Percentiles rank a stretch among this genome's conserved stretches.
Evolutionary conservation across 2,888 invertebrate species (phyloP).

Genomic region (Limulus polyphemus): DNA sequence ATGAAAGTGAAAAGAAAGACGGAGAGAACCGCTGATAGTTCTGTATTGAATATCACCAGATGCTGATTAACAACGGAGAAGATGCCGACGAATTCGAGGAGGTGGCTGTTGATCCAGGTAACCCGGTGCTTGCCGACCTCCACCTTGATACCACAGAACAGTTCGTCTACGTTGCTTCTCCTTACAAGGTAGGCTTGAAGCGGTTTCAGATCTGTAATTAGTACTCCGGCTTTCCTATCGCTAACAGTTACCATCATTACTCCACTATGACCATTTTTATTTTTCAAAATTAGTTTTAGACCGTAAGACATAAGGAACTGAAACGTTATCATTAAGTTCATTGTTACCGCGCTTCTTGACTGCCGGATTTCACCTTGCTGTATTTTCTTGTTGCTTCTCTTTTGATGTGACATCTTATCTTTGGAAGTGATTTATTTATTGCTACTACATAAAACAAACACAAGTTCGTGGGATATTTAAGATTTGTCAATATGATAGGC

Average conservation of each 20-base stretch:
- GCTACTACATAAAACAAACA: too few species aligned
- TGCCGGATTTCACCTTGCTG: too few species aligned
- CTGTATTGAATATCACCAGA: slow-evolving; percentile 37
- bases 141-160: slow-evolving; percentile 69
- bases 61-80: slow-evolving; percentile 52
- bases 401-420: too few species aligned
- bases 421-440: too few species aligned
- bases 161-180: slow-evolving; percentile 70
- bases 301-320: too few species aligned
- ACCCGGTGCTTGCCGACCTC: slow-evolving; percentile 74
- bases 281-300: background rate
- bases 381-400: too few species aligned
- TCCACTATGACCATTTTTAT: background rate
- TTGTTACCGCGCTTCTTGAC: too few species aligned
- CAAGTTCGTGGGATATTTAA: too few species aligned
- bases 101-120: slow-evolving; percentile 59
- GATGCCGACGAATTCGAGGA: slow-evolving; percentile 72
- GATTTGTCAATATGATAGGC: too few species aligned
- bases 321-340: too few species aligned
- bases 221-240: background rate
- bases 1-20: too few species aligned
- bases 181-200: slow-evolving; percentile 47
- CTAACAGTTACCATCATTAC: background rate
- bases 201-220: background rate
- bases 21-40: too few species aligned